These are phyloP conservation scores for Oopsacas minuta DNA, from an alignment of 37 sponge, comb jelly and placozoan genomes.

Conservation along the genomic window DNA sequence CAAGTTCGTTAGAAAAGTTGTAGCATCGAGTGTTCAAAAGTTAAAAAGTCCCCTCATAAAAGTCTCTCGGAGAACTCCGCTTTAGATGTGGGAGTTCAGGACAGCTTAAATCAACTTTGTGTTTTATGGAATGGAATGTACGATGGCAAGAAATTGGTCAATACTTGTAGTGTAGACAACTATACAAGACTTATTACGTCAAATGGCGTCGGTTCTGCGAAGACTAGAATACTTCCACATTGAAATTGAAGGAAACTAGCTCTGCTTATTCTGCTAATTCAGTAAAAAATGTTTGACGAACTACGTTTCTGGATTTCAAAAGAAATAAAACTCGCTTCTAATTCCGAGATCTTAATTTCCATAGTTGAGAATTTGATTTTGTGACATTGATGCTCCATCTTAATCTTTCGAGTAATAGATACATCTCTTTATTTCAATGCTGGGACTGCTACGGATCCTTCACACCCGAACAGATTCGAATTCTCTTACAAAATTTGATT, in stretches of 20 bases:
- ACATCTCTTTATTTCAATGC: background rate
- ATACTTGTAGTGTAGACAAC: background rate
- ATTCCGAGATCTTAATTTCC: background rate
- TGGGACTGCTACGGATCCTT: background rate
- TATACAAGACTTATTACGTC: background rate
- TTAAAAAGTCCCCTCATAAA: background rate
- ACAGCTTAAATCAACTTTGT: background rate
- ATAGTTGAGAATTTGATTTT: background rate
- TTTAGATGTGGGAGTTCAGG: background rate
- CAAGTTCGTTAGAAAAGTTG: background rate
- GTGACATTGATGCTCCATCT: background rate
- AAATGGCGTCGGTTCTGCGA: background rate
- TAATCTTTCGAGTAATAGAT: background rate
- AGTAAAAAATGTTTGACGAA: background rate
- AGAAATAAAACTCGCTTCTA: background rate
- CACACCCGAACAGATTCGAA: background rate
- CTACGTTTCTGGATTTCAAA: background rate
- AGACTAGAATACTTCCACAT: background rate
- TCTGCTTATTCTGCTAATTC: background rate
- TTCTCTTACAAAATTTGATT: background rate
- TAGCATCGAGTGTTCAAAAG: background rate
- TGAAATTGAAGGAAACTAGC: background rate
- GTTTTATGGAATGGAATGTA: background rate
- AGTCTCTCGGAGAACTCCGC: background rate
- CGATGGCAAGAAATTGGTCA: background rate